Evolutionary conservation across 2,797 vertebrate genomes (phyloP).

Genomic region (Phaenicophaeus curvirostris): DNA sequence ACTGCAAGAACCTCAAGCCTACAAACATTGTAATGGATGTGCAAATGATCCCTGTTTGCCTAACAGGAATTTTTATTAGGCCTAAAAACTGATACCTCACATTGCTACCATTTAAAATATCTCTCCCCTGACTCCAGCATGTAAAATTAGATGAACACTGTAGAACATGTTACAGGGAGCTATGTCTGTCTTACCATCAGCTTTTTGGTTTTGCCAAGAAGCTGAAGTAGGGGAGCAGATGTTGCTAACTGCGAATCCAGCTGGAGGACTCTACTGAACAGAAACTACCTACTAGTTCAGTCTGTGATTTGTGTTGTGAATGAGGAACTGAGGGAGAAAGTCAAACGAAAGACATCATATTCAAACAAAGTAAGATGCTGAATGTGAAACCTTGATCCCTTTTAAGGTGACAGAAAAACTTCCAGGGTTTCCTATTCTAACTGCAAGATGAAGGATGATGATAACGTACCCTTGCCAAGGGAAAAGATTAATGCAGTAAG

Average conservation of each 20-base stretch:
- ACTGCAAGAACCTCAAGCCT: neutral
- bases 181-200: neutral
- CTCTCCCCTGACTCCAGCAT: neutral
- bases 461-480: neutral
- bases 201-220: slow-evolving; percentile 28
- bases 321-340: neutral
- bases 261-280: neutral
- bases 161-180: neutral
- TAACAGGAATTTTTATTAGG: neutral
- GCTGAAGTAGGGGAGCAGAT: slow-evolving; percentile 28
- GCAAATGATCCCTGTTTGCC: neutral
- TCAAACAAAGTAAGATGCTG: neutral
- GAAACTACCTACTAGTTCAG: neutral
- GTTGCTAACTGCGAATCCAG: slow-evolving; percentile 25
- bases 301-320: neutral
- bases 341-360: neutral
- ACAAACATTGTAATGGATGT: neutral
- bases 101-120: neutral
- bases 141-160: neutral
- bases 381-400: neutral
- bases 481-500: slow-evolving; percentile 28
- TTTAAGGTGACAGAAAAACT: slow-evolving; percentile 2
- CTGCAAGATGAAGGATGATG: neutral
- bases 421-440: slow-evolving; percentile 7
- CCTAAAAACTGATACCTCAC: neutral